A percentile compares a stretch with the other conserved stretches of the same genome.
Evolutionary conservation across 2,797 vertebrate genomes (phyloP).

Genomic region (Nyctibius grandis): DNA sequence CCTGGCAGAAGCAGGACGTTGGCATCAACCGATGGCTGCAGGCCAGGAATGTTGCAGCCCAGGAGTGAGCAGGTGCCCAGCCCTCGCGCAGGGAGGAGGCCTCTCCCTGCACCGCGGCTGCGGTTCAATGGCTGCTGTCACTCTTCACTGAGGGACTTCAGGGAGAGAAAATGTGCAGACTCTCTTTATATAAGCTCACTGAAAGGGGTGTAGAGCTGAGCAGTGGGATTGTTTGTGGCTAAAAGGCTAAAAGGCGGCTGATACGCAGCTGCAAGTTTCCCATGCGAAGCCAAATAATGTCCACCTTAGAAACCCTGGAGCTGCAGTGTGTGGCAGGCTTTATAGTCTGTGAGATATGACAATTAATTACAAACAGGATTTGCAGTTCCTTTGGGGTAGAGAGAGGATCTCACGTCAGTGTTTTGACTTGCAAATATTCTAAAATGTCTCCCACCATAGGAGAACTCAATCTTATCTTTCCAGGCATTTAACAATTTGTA

Average conservation of each 20-base stretch:
- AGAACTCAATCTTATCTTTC: slow-evolving; percentile 16
- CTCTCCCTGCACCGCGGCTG: neutral
- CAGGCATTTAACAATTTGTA: neutral
- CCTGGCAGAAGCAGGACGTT: neutral
- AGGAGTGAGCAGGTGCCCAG: neutral
- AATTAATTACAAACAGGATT: neutral
- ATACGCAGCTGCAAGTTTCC: neutral
- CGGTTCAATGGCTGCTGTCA: fast-evolving
- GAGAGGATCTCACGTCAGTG: neutral
- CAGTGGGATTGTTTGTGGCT: neutral
- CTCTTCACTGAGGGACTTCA: neutral
- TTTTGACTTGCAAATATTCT: slow-evolving; percentile 10
- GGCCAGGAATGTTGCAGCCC: fast-evolving
- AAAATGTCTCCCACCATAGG: neutral
- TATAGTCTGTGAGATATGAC: neutral
- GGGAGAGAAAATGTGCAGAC: neutral
- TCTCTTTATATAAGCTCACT: neutral
- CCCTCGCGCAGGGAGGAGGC: fast-evolving
- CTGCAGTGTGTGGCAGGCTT: neutral
- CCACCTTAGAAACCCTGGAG: neutral
- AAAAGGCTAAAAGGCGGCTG: neutral
- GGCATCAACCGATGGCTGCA: fast-evolving
- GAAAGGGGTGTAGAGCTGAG: neutral
- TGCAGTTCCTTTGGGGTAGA: neutral
- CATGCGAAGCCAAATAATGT: neutral